phyloP scores from a whole-genome alignment of 2,113 vertebrate genomes.

The Chroicocephalus ridibundus region DNA sequence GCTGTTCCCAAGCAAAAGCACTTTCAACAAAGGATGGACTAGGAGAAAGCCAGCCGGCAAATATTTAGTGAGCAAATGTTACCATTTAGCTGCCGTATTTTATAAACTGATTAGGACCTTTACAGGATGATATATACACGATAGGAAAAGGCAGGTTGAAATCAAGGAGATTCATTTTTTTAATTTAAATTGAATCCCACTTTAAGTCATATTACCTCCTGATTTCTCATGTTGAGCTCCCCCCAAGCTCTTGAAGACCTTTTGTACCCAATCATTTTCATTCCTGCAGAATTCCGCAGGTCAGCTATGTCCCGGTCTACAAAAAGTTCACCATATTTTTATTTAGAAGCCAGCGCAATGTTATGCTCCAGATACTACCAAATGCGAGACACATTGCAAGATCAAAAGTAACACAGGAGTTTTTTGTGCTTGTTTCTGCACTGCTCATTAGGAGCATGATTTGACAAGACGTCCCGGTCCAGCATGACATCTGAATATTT shows the following conservation, averaged over 20 bases:
- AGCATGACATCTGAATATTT: not conserved
- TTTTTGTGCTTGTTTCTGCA: not conserved
- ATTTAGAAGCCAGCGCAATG: not conserved
- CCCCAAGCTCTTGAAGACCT: not conserved
- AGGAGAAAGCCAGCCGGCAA: accelerated
- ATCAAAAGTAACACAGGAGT: not conserved
- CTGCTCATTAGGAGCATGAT: not conserved
- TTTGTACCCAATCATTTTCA: not conserved
- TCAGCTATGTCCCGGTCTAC: not conserved
- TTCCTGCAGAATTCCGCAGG: not conserved
- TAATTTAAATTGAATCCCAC: not conserved
- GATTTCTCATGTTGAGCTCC: not conserved
- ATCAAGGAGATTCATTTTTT: not conserved
- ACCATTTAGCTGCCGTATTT: not conserved
- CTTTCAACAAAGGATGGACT: not conserved
- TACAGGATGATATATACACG: not conserved
- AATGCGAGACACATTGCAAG: not conserved
- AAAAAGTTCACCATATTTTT: not conserved
- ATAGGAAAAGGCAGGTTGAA: not conserved
- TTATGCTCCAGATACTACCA: not conserved
- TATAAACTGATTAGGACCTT: not conserved
- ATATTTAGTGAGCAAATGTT: not conserved
- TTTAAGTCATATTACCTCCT: not conserved
- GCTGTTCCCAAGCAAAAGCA: not conserved
- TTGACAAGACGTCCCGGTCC: not conserved